These are phyloP conservation scores for Phyllopteryx taeniolatus DNA, from an alignment of 2,113 vertebrate genomes.

Conservation along the genomic window DNA sequence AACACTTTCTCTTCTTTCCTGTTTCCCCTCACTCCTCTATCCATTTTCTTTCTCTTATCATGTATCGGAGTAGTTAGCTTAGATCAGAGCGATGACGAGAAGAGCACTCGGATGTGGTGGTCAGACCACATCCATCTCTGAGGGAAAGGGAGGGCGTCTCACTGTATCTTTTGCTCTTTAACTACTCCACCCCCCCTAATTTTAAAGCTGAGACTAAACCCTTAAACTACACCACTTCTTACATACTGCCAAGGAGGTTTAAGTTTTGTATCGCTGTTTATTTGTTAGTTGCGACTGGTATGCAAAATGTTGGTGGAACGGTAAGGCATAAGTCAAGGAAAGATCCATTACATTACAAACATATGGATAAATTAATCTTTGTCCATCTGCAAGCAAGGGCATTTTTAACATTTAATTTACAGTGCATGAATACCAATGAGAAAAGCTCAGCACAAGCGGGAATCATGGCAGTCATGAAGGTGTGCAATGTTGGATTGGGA, in stretches of 20 bases:
- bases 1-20: constrained; percentile 3
- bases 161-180: not conserved
- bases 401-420: not conserved
- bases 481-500: too few species aligned
- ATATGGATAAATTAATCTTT: not conserved
- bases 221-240: not conserved
- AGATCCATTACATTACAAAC: not conserved
- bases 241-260: too few species aligned
- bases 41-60: constrained; percentile 16
- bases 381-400: not conserved
- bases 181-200: not conserved
- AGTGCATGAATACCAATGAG: not conserved
- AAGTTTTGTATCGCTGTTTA: not conserved
- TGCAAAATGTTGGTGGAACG: not conserved
- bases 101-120: constrained; percentile 54
- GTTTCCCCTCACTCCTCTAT: constrained; percentile 12
- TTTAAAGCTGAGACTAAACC: not conserved
- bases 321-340: not conserved
- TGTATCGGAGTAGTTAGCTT: constrained; percentile 30
- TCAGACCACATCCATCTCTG: constrained; percentile 54
- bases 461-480: not conserved
- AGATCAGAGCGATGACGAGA: constrained; percentile 39
- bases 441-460: not conserved
- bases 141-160: constrained; percentile 3
- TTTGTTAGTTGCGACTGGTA: not conserved